Conservation (phyloP, 2,888 invertebrate genomes). For the Dioctria linearis region DNA sequence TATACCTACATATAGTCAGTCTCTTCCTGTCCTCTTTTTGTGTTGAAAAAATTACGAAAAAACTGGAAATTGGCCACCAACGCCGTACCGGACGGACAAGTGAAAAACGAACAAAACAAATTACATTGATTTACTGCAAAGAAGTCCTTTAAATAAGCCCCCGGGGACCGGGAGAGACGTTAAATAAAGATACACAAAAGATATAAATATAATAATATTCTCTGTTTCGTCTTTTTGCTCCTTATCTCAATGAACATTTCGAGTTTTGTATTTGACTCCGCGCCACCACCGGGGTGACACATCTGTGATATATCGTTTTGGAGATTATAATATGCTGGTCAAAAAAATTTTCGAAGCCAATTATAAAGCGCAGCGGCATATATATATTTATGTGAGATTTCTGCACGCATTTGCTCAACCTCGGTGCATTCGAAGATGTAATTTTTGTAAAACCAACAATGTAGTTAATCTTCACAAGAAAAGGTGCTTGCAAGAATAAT, state of each 20-base stretch:
- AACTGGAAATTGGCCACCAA: constrained; percentile 32
- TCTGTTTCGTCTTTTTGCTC: neutral
- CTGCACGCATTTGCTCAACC: no score
- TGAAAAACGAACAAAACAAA: constrained; percentile 6
- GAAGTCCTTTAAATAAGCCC: constrained; percentile 43
- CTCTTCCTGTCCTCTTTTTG: constrained; percentile 14
- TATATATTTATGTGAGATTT: no score
- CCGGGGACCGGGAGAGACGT: neutral
- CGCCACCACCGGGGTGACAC: neutral
- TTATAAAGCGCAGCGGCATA: no score
- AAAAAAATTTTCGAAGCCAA: no score
- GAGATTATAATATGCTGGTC: neutral
- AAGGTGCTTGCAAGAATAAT: no score
- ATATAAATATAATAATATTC: constrained; percentile 11
- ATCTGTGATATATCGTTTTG: neutral
- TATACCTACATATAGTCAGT: no score
- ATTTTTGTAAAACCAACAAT: neutral
- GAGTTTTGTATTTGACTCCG: neutral
- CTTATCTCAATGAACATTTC: neutral
- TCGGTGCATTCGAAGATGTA: no score
- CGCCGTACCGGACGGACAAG: constrained; percentile 4
- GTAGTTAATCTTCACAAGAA: neutral
- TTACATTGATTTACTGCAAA: constrained; percentile 37
- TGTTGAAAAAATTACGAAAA: constrained; percentile 24
- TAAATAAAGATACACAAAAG: constrained; percentile 6